Evolutionary conservation across 2,797 vertebrate species (phyloP).

Genomic region (Alca torda): DNA sequence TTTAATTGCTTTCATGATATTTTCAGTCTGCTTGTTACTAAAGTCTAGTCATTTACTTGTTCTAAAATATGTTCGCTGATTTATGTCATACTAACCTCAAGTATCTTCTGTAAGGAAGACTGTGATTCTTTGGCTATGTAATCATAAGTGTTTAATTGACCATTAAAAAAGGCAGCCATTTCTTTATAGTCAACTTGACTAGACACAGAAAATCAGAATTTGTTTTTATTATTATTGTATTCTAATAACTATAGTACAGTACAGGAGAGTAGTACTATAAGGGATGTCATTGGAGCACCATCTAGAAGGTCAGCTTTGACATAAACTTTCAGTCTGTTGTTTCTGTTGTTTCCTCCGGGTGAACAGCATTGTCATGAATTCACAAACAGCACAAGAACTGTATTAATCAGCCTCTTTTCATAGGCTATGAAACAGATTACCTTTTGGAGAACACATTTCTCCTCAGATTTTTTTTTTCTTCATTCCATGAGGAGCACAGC

Average conservation of each 20-base stretch:
- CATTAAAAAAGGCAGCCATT: constrained; percentile 49
- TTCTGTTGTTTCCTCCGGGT: not conserved
- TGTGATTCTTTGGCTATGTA: not conserved
- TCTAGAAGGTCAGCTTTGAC: not conserved
- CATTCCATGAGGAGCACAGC: not conserved
- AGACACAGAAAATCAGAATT: not conserved
- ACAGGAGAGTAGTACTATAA: not conserved
- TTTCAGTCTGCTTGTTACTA: constrained; percentile 63
- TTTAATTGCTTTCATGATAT: constrained; percentile 68
- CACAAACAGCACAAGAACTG: not conserved
- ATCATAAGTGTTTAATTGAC: constrained; percentile 54
- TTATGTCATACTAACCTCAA: constrained; percentile 38
- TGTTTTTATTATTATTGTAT: not conserved
- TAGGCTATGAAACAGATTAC: not conserved
- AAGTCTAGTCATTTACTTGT: constrained; percentile 40
- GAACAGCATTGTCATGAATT: not conserved
- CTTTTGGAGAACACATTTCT: not conserved
- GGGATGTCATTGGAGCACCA: not conserved
- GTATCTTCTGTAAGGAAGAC: not conserved
- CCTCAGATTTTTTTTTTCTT: not conserved
- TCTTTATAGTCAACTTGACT: constrained; percentile 21
- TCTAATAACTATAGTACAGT: not conserved
- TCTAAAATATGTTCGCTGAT: constrained; percentile 56
- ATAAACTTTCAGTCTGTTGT: not conserved
- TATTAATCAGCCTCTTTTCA: not conserved